Evolutionary conservation across 2,888 invertebrate species (phyloP).

Genomic region (Perithous albicinctus): DNA sequence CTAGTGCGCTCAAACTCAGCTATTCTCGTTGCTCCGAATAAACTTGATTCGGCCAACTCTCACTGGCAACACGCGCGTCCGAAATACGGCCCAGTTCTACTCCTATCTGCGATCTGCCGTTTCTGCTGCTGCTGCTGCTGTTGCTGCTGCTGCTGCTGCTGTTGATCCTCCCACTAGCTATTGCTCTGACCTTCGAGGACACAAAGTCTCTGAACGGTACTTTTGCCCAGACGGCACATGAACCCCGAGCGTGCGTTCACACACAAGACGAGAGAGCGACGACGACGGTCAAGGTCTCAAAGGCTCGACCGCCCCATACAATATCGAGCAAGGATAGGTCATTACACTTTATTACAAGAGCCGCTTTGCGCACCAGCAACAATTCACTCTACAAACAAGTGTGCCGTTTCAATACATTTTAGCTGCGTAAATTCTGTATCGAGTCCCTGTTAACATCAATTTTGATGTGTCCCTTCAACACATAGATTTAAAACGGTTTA

Average conservation of each 20-base stretch:
- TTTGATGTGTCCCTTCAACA: too few relatives aligned
- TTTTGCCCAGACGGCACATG: constrained; percentile 50
- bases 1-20: neutral
- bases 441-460: too few relatives aligned
- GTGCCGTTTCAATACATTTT: too few relatives aligned
- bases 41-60: constrained; percentile 25
- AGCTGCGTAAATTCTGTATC: too few relatives aligned
- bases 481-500: too few relatives aligned
- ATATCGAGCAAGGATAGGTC: constrained; percentile 62
- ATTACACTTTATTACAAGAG: constrained; percentile 50
- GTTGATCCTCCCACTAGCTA: constrained; percentile 16
- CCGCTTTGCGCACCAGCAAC: neutral
- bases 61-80: constrained; percentile 17
- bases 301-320: constrained; percentile 19
- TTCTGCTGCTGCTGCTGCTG: constrained; percentile 4
- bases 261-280: constrained; percentile 37
- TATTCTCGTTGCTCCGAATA: constrained; percentile 5
- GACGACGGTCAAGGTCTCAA: constrained; percentile 63
- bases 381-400: too few relatives aligned
- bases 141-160: neutral
- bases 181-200: constrained; percentile 65
- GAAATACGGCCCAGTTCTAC: constrained; percentile 27
- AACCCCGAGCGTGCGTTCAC: constrained; percentile 46
- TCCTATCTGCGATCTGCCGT: constrained; percentile 17
- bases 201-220: constrained; percentile 65